Evolutionary conservation across 2,113 vertebrate species (phyloP).

Genomic region (mouse (Mus musculus)): GRCm39 chr4:111318001-111318500

Average conservation of each 20-base stretch:
- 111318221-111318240: conserved; percentile 28
- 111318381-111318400: conserved; percentile 54
- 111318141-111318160: conserved; percentile 22
- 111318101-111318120: background rate
- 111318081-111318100: background rate
- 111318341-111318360: background rate
- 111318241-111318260: background rate
- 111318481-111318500: conserved; percentile 2
- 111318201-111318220: background rate
- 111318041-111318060: background rate
- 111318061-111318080: background rate
- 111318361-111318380: background rate
- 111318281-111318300: conserved; percentile 1
- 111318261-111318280: conserved; percentile 28
- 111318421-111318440: background rate
- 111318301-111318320: background rate
- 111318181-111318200: conserved; percentile 12
- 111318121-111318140: conserved; percentile 44
- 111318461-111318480: background rate
- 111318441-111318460: background rate
- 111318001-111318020: conserved; percentile 33
- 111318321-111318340: conserved; percentile 36
- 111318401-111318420: background rate
- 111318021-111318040: conserved; percentile 1
- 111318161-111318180: background rate